Base-by-base conservation (phyloP, 2,797 vertebrate genomes). In the Labeo calbasu region DNA sequence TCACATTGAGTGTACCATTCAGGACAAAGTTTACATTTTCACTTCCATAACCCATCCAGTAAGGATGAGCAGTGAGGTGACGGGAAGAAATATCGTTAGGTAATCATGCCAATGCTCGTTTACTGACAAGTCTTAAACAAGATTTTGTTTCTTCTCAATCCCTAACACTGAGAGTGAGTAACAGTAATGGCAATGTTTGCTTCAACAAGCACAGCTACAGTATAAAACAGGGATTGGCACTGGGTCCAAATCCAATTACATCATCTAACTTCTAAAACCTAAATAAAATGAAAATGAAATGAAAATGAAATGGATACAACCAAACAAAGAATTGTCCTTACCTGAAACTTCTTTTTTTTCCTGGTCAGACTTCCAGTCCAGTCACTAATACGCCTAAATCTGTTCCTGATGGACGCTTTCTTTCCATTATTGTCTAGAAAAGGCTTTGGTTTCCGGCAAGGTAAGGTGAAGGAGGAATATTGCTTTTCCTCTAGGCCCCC, bases 331-430 rank as follows among this genome's bases (percentile, higher is more conserved):
- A 19, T 1, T 4, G 19, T 21, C 8, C 93, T 89, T 87, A 98
- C 98, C 96, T 98, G 97, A 40, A 97, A 92, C 89, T 96, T 95
- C 87, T 96, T 95, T 88, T 97, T 98, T 92, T 98, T 98, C 79
- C 96, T 93, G 0, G 96, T 97, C 86, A 99, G 94, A 92, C 97
- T 98, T 73, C 97, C 98, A 0, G 98, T 98, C 97, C 97, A 99
- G 91, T 98, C 96, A 73, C 97, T 96, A 90, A 98, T 93, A 13
- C 94, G 95, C 19, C 95, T 91, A 94, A 99, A 97, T 43, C 96
- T 92, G 81, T 91, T 97, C 92, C 97, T 97, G 84, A 98, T 90
- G 0, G 95, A 95, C 85, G 96, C 96, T 79, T 96, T 98, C 88
- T 96, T 96, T 83, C 91, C 88, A 25, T 91, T 77, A 32, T 95